A percentile compares a stretch with the other conserved stretches of the same genome.
These are phyloP conservation scores for Sinohyriopsis cumingii DNA, from an alignment of 2,888 invertebrate genomes.

Conservation along the genomic window DNA sequence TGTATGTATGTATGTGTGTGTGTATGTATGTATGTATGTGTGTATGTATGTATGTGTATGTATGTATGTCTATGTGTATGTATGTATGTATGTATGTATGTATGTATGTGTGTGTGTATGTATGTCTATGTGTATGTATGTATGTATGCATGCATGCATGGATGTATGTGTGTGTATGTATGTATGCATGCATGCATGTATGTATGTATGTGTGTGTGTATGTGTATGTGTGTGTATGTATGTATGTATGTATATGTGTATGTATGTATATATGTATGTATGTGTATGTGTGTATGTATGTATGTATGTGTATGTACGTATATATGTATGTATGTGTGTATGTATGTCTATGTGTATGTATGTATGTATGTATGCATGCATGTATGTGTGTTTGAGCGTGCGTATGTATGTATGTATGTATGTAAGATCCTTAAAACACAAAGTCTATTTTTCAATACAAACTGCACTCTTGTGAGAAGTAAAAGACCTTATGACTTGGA, in stretches of 20 bases:
- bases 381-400: too few relatives aligned
- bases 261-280: too few relatives aligned
- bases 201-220: slow-evolving; percentile 1
- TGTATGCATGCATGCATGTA: slow-evolving; percentile 6
- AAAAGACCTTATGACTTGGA: too few relatives aligned
- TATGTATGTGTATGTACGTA: background rate
- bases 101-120: too few relatives aligned
- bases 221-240: background rate
- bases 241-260: too few relatives aligned
- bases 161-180: slow-evolving; percentile 2
- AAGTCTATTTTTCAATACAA: too few relatives aligned
- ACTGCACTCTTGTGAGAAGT: too few relatives aligned
- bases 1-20: background rate
- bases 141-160: background rate
- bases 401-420: too few relatives aligned
- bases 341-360: slow-evolving; percentile 7
- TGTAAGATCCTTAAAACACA: too few relatives aligned
- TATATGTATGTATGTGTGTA: slow-evolving; percentile 6
- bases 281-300: slow-evolving; percentile 2
- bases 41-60: slow-evolving; percentile 7
- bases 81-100: too few relatives aligned
- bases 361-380: too few relatives aligned
- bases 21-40: slow-evolving; percentile 7
- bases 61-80: background rate
- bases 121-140: too few relatives aligned